Base-by-base conservation (phyloP, 2,888 invertebrate genomes). In the Habrosyne pyritoides region DNA sequence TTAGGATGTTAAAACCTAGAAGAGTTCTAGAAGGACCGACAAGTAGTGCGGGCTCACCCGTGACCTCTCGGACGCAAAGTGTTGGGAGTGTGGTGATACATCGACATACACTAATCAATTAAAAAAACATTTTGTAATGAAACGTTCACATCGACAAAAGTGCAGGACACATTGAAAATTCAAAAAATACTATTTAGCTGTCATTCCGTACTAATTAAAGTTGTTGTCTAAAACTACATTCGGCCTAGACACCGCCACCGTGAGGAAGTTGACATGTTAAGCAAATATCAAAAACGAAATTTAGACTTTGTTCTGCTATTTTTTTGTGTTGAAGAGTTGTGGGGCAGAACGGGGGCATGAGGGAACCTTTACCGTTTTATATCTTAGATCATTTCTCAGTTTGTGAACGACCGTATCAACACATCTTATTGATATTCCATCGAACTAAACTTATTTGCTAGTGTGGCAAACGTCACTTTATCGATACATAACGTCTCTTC, bases 271-370 rank as follows among this genome's bases (percentile, higher is more conserved):
- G 79, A 63, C 67, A 77, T 79, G 74, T 75, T 79, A 91, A 92
- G 92, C 92, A 92, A 92, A 92, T 91, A 91, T 79, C 92, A 93
- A 93, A 93, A 93, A 93, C 86, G 93, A 93, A 91, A 92, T 93
- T 93, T 93, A 93, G 93, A 93, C 93, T 87, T 82, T 87, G 91
- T 91, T 93, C 92, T 91, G 91, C 89, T 73, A 79, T 75, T 83
- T 81, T 69, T 73, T 77, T 73, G 78, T 65, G 76, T 73, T 77
- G 79, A 76, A 75, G 71, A 83, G 69, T 80, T 81, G 71, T 42
- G 80, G 81, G 81, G 88, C 91, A 91, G 91, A 91, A 90, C 89
- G 79, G 61, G 69, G 66, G 55, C 71, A 73, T 77, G 80, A 71
- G 87, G 84, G 86, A 88, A 81, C 87, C 81, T 81, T 84, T 73